Conservation (phyloP, 2,888 invertebrate species). For the Agrilus mali region DNA sequence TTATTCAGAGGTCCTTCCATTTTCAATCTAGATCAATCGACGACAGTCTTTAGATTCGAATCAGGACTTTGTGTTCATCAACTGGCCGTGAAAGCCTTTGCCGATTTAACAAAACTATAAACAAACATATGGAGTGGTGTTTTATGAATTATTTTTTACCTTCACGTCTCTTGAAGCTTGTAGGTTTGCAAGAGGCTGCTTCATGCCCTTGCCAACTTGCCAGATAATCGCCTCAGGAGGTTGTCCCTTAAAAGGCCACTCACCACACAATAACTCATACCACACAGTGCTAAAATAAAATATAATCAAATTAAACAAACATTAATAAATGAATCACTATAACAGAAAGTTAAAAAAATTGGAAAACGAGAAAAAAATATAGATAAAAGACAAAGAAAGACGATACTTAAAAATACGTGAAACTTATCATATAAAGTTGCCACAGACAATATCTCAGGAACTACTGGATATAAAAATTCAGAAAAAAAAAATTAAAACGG, state of each 20-base stretch:
- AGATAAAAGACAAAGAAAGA: not conserved
- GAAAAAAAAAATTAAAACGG: too few species aligned
- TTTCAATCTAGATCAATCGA: too few species aligned
- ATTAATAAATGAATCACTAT: not conserved
- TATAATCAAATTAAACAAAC: slow-evolving; percentile 13
- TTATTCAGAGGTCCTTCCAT: too few species aligned
- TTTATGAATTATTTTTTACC: slow-evolving; percentile 39
- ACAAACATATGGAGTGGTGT: too few species aligned
- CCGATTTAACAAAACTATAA: too few species aligned
- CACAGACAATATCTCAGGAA: too few species aligned
- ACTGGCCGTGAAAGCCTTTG: too few species aligned
- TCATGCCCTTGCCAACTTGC: slow-evolving; percentile 95
- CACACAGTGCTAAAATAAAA: slow-evolving; percentile 71
- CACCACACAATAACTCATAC: slow-evolving; percentile 94
- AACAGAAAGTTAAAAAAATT: too few species aligned
- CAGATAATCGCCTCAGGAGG: slow-evolving; percentile 94
- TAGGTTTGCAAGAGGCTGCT: slow-evolving; percentile 86
- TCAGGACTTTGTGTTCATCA: too few species aligned
- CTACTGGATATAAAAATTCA: too few species aligned
- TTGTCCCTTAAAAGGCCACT: slow-evolving; percentile 91
- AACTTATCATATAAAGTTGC: too few species aligned
- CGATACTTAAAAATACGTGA: not conserved
- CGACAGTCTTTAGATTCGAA: too few species aligned
- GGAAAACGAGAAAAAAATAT: not conserved
- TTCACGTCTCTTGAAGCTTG: slow-evolving; percentile 94